These are phyloP conservation scores for Caenorhabditis tropicalis DNA, from an alignment of 1,140 invertebrate genomes.

Conservation along the genomic window DNA sequence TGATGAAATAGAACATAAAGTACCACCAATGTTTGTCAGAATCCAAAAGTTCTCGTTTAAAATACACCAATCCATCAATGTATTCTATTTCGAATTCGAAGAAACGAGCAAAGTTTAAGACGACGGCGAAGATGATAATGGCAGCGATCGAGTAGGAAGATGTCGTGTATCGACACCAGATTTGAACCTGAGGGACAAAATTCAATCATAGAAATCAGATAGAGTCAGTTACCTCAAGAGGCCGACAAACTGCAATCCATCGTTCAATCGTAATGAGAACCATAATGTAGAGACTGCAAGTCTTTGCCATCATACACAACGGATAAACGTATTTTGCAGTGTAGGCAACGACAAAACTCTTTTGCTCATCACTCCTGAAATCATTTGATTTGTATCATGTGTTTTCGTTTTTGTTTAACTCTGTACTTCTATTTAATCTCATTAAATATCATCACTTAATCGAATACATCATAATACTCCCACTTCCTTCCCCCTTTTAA, in stretches of 20 bases:
- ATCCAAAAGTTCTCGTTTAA: constrained; percentile 13
- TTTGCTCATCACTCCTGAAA: constrained; percentile 36
- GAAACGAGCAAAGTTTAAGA: constrained; percentile 29
- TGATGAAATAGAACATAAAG: constrained; percentile 28
- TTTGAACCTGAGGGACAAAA: background rate
- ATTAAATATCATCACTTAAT: background rate
- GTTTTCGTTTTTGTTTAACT: background rate
- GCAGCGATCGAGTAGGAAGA: constrained; percentile 27
- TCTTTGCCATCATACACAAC: constrained; percentile 33
- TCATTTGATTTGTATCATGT: background rate
- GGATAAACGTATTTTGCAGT: constrained; percentile 27
- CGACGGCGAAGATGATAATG: constrained; percentile 8
- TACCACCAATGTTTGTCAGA: constrained; percentile 40
- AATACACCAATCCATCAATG: constrained; percentile 6
- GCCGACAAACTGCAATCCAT: constrained; percentile 29
- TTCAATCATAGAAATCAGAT: background rate
- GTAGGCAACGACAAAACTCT: constrained; percentile 14
- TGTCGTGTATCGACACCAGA: constrained; percentile 10
- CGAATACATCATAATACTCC: constrained; percentile 2
- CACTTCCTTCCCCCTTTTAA: background rate
- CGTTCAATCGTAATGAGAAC: constrained; percentile 16
- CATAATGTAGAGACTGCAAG: constrained; percentile 35
- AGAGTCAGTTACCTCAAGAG: background rate
- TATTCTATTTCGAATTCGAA: constrained; percentile 41
- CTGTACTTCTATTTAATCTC: background rate